Conservation (phyloP, 2,113 vertebrate genomes). For the Tursiops truncatus region DNA sequence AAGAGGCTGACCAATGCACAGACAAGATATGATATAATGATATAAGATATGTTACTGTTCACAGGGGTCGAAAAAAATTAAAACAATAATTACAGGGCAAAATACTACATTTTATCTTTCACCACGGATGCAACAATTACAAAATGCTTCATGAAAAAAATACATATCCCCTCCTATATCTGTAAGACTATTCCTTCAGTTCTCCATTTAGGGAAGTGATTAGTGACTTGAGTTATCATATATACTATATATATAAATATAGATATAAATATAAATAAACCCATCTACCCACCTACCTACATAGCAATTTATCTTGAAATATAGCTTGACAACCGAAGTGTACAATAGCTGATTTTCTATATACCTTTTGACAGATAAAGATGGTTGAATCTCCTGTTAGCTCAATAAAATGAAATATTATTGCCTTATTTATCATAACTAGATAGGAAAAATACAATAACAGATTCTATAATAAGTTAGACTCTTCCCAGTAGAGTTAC, state of each 20-base stretch:
- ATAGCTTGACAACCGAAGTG: neutral
- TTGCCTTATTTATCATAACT: constrained; percentile 21
- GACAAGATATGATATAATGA: neutral
- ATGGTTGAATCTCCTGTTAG: constrained; percentile 5
- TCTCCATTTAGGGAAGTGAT: neutral
- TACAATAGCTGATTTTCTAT: constrained; percentile 21
- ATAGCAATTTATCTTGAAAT: constrained; percentile 24
- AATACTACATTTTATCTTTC: neutral
- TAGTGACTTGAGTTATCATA: neutral
- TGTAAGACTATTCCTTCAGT: neutral
- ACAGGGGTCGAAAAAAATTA: neutral
- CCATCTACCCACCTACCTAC: neutral
- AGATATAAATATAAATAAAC: neutral
- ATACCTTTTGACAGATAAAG: constrained; percentile 31
- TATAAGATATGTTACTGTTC: neutral
- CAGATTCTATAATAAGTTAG: neutral
- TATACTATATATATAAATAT: neutral
- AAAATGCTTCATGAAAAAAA: constrained; percentile 34
- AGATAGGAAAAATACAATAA: neutral
- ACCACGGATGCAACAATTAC: neutral
- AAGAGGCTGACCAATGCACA: neutral
- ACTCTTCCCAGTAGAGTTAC: neutral
- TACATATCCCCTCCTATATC: neutral
- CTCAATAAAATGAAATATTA: constrained; percentile 44
- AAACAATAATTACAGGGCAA: neutral